These are phyloP conservation scores for Tinea trinotella DNA, from an alignment of 2,888 invertebrate genomes.

Conservation along the genomic window DNA sequence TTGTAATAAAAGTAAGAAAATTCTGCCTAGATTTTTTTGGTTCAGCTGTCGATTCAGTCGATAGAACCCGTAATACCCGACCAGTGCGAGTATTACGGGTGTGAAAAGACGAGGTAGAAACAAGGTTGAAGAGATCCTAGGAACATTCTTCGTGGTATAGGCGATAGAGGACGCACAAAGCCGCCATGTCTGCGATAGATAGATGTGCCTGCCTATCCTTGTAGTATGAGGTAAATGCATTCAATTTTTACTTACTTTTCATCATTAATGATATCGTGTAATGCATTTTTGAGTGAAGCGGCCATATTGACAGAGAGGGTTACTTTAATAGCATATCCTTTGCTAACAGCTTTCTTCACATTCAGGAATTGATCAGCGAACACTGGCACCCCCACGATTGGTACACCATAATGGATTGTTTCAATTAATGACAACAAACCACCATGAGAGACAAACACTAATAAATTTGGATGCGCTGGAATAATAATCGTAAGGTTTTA, in stretches of 20 bases:
- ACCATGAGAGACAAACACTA: slow-evolving; percentile 50
- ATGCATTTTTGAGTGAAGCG: background rate
- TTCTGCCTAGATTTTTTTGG: too few relatives aligned
- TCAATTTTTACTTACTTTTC: background rate
- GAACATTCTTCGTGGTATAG: too few relatives aligned
- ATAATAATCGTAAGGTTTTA: background rate
- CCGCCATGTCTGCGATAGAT: too few relatives aligned
- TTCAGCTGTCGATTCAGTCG: too few relatives aligned
- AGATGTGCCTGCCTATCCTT: too few relatives aligned
- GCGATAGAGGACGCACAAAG: too few relatives aligned
- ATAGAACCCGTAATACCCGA: too few relatives aligned
- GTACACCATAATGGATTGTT: slow-evolving; percentile 25
- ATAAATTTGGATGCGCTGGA: slow-evolving; percentile 47
- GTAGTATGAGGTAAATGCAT: too few relatives aligned
- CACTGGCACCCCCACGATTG: slow-evolving; percentile 43
- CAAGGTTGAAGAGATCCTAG: too few relatives aligned
- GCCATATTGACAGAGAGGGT: background rate
- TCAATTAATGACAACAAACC: slow-evolving; percentile 46
- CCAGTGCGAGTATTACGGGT: too few relatives aligned
- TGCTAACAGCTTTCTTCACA: slow-evolving; percentile 33
- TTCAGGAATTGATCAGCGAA: slow-evolving; percentile 47
- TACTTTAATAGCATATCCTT: slow-evolving; percentile 32
- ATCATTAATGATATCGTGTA: background rate
- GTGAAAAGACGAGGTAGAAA: too few relatives aligned
- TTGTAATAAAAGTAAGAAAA: too few relatives aligned